A percentile compares a stretch with the other conserved stretches of the same genome.
Evolutionary conservation across 2,113 vertebrate genomes (phyloP).

Genomic region (Fulica atra): DNA sequence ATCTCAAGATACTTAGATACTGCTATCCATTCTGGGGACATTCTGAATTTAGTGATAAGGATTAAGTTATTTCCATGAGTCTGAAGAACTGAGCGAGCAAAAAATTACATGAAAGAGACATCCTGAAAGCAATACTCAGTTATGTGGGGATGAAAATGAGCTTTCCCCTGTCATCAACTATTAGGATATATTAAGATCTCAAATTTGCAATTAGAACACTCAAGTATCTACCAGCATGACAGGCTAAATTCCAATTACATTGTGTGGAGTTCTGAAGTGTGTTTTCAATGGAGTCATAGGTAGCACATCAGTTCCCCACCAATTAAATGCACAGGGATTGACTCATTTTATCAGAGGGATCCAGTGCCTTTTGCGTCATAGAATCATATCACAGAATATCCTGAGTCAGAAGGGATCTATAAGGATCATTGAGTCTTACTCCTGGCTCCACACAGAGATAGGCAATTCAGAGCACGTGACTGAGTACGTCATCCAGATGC

Average conservation of each 20-base stretch:
- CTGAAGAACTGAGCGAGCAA: not conserved
- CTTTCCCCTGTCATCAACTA: not conserved
- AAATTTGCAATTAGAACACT: not conserved
- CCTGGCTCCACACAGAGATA: too few species aligned
- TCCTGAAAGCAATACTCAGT: not conserved
- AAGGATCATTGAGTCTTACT: too few species aligned
- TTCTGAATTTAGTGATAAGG: not conserved
- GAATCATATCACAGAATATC: too few species aligned
- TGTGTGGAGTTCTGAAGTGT: not conserved
- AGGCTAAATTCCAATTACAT: not conserved
- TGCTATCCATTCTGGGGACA: not conserved
- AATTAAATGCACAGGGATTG: not conserved
- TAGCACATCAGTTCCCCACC: not conserved
- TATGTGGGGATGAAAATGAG: not conserved
- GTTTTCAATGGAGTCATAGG: not conserved
- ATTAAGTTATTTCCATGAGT: not conserved
- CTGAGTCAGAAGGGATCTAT: too few species aligned
- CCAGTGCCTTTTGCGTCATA: not conserved
- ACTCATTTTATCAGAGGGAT: not conserved
- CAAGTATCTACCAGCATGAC: not conserved
- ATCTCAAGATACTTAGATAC: not conserved
- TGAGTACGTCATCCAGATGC: too few species aligned
- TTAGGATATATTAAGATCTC: not conserved
- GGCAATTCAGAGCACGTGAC: too few species aligned
- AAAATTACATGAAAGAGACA: not conserved